Base-by-base conservation (phyloP, 2,888 invertebrate species). In the Drosophila quinaria region DNA sequence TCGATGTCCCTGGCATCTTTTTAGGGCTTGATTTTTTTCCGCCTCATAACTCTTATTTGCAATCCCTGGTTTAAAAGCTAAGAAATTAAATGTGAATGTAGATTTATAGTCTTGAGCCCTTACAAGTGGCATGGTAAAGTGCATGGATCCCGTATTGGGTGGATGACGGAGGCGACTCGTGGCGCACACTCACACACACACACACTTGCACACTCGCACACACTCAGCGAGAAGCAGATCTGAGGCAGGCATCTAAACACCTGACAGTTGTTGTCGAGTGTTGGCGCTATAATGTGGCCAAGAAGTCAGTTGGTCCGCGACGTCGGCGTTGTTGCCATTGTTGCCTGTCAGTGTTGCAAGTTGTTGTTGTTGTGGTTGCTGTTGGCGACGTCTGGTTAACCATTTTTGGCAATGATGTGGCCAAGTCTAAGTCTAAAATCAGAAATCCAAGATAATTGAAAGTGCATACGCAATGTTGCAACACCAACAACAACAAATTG, bases 401-500 rank as follows among this genome's bases (percentile, higher is more conserved):
- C 89, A 82, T 89, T 87, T 87, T 87, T 82, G 89, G 87, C 74
- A 80, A 76, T 65, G 75, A 80, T 68, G 72, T 66, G 62, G 70
- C 64, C 78, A 72, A 56, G 55, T 55, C 42, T 56, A 46, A 46
- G 46, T 69, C 60, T 61, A 25, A 63, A 39, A 49, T 63, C 63
- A 49, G 33, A 64, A 50, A 58, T 58, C 63, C 54, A 64, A 62
- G 31, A 59, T 46, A 78, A 78, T 70, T 78, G 68, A 80, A 79
- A 79, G 78, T 80, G 67, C 70, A 70, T 55, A 70, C 70, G 64
- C 55, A 65, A 25, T 60, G 47, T 77, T 77, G 79, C 79, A 67
- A 79, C 75, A 77, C 56, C 33, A 39, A 15, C 10, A 44, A 29
- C 46, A 47, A 50, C 64, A 65, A 50, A 50, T 46, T 60, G 46